Base-by-base conservation (phyloP, 2,113 vertebrate genomes). In the Marmota flaviventris region DNA sequence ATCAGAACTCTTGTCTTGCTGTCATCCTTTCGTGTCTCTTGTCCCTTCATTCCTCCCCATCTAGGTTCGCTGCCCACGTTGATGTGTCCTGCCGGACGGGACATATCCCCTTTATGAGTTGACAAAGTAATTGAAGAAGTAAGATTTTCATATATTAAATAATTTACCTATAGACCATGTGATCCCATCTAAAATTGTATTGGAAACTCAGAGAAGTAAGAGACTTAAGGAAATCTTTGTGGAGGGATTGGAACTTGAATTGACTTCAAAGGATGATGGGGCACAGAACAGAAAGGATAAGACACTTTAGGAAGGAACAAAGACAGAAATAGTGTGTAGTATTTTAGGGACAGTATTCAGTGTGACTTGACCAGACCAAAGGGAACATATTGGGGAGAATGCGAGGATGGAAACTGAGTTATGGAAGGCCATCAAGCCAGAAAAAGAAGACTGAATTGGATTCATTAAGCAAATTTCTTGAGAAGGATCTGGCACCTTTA, bases 161-260 rank as follows among this genome's bases (percentile, higher is more conserved):
- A 84, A 9, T 86, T 89, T 82, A 77, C 56, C 45, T 72, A 11
- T 25, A 86, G 51, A 86, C 17, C 42, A 34, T 72, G 18, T 79
- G 56, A 63, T 70, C 84, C 67, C 29, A 69, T 88, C 96, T 93
- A 72, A 93, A 93, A 75, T 61, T 42, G 29, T 45, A 77, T 8
- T 88, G 37, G 45, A 39, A 96, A 96, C 93, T 91, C 45, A 91
- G 77, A 93, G 58, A 85, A 72, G 29, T 82, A 75, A 82, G 16
- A 92, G 27, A 83, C 4, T 51, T 90, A 96, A 85, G 61, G 63
- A 93, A 78, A 84, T 93, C 39, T 79, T 85, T 84, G 45, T 81
- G 77, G 65, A 83, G 45, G 37, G 6, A 3, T 67, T 94, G 53
- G 37, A 79, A 88, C 34, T 90, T 78, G 61, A 91, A 65, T 70